A percentile compares a stretch with the other conserved stretches of the same genome.
phyloP scores from a whole-genome alignment of 2,113 vertebrate species.

The Sminthopsis crassicaudata region DNA sequence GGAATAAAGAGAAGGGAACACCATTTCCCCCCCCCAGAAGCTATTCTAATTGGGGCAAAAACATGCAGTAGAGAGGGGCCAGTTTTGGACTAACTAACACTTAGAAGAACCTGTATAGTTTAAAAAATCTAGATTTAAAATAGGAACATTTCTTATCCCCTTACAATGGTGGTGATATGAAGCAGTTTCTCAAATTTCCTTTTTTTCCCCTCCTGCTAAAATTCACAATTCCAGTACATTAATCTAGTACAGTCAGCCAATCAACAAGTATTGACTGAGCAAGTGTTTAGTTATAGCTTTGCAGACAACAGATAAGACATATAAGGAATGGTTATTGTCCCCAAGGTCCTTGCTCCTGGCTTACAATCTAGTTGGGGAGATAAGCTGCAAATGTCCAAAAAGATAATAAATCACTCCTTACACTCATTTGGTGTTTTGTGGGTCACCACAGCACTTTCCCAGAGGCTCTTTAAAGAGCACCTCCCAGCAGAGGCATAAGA shows the following conservation, averaged over 20 bases:
- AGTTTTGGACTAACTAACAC: not conserved
- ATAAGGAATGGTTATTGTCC: not conserved
- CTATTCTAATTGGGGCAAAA: not conserved
- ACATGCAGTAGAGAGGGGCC: not conserved
- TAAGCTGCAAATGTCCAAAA: not conserved
- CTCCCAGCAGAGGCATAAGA: not conserved
- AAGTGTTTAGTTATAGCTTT: not conserved
- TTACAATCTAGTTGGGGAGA: not conserved
- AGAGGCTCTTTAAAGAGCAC: not conserved
- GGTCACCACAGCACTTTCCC: not conserved
- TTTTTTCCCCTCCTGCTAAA: not conserved
- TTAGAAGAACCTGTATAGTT: not conserved
- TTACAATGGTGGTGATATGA: not conserved
- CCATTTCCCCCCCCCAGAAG: not conserved
- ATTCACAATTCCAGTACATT: not conserved
- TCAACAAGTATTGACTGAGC: not conserved
- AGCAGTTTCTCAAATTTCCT: not conserved
- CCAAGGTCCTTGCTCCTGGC: not conserved
- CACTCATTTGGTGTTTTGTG: not conserved
- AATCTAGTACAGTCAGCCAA: not conserved
- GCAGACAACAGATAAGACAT: not conserved
- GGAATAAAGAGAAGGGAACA: not conserved
- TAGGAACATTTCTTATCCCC: no score
- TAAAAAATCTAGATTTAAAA: not conserved
- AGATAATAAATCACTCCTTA: not conserved